Conservation (phyloP, 2,113 vertebrate genomes). For the Myotis davidii region DNA sequence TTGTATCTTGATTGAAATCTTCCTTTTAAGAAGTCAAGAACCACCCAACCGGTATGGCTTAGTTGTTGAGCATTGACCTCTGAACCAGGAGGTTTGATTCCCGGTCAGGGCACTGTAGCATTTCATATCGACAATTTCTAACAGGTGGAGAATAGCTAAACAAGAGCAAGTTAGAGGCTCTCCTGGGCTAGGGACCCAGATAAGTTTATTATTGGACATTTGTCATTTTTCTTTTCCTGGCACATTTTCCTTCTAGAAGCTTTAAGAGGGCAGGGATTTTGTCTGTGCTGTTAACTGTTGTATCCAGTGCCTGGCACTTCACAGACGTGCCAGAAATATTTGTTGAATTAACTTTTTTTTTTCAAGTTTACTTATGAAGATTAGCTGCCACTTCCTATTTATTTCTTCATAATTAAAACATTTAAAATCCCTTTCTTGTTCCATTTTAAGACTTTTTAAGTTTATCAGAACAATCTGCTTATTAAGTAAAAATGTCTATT, state of each 20-base stretch:
- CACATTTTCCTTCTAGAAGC: background rate
- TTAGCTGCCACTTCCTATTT: background rate
- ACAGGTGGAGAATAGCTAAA: background rate
- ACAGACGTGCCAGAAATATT: background rate
- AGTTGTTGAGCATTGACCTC: no score
- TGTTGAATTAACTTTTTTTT: background rate
- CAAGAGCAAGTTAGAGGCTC: background rate
- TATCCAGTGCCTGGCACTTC: background rate
- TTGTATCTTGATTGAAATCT: background rate
- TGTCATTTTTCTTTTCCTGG: background rate
- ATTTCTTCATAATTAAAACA: background rate
- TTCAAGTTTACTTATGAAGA: background rate
- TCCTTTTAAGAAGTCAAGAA: background rate
- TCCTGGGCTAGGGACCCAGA: background rate
- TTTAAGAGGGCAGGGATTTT: background rate
- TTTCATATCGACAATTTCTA: background rate
- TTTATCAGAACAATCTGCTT: background rate
- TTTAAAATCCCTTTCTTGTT: constrained; percentile 27
- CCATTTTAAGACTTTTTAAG: background rate
- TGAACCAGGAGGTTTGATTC: no score
- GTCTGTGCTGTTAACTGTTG: background rate
- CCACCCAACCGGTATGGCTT: no score
- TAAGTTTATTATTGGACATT: background rate
- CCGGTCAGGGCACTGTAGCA: no score
- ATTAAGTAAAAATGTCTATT: constrained; percentile 1